phyloP scores from a whole-genome alignment of 2,113 vertebrate species.

The Centropus bengalensis region DNA sequence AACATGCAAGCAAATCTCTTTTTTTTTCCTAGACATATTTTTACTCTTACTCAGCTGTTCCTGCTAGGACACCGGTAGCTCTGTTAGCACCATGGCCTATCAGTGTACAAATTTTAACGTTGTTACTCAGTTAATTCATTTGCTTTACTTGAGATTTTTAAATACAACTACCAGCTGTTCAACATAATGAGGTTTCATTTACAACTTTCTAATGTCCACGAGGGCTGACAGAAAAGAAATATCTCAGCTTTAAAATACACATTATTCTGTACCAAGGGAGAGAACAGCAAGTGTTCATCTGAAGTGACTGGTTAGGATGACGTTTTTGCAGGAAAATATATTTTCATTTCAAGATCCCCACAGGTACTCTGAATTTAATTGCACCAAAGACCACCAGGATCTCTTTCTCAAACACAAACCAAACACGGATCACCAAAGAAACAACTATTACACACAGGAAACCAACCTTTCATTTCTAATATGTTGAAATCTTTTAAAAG shows the following conservation, averaged over 20 bases:
- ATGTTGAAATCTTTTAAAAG: conserved; percentile 55
- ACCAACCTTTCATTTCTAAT: neutral
- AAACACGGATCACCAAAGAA: conserved; percentile 21
- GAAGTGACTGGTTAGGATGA: neutral
- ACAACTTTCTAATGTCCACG: neutral
- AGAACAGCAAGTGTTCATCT: neutral
- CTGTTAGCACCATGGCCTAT: neutral
- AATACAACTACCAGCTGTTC: conserved; percentile 6
- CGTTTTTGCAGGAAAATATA: neutral
- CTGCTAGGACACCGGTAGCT: neutral
- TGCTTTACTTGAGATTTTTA: neutral
- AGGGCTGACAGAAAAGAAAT: neutral
- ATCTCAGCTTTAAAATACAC: conserved; percentile 6
- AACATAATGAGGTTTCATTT: neutral
- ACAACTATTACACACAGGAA: neutral
- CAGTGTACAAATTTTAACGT: neutral
- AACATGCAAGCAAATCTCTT: neutral
- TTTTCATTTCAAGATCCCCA: conserved; percentile 38
- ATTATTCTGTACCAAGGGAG: neutral
- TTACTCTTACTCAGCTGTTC: neutral
- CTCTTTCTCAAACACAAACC: conserved; percentile 35
- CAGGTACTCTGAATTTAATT: conserved; percentile 57
- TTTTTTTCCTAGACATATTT: neutral
- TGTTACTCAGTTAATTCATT: neutral
- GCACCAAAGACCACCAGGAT: conserved; percentile 25